Percentiles rank a stretch among this genome's conserved stretches.
Evolutionary conservation across 2,888 invertebrate species (phyloP).

Genomic region (Orchesellides sinensis): DNA sequence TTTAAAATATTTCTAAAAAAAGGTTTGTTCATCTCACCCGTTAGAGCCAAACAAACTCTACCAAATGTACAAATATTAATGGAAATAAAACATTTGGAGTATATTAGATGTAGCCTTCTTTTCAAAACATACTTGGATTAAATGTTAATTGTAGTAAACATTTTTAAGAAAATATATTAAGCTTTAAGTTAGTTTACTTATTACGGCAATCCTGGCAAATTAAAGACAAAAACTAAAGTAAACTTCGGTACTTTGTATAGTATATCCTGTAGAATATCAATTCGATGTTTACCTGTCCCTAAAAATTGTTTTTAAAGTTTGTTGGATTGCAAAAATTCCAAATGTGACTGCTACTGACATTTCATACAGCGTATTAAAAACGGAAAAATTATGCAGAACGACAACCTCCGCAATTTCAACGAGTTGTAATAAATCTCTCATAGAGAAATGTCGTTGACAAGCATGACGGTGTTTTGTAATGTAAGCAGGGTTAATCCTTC

Average conservation of each 20-base stretch:
- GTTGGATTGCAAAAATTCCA: neutral
- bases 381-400: constrained; percentile 26
- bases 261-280: too few species aligned
- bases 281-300: too few species aligned
- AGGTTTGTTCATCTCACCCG: too few species aligned
- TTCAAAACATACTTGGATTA: too few species aligned
- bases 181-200: neutral
- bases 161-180: too few species aligned
- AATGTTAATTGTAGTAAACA: too few species aligned
- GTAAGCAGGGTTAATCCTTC: constrained; percentile 35
- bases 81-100: too few species aligned
- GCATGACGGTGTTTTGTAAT: neutral
- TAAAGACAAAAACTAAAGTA: neutral
- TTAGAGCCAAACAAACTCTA: too few species aligned
- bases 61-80: too few species aligned
- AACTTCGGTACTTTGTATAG: neutral
- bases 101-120: too few species aligned
- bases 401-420: constrained; percentile 20
- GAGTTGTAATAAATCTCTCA: constrained; percentile 3
- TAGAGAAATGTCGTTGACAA: neutral
- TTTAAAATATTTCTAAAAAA: too few species aligned
- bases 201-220: neutral
- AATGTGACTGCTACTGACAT: neutral
- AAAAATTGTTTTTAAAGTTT: too few species aligned
- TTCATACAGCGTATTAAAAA: neutral